Conservation (phyloP, 2,888 invertebrate genomes). For the Tillus elongatus region DNA sequence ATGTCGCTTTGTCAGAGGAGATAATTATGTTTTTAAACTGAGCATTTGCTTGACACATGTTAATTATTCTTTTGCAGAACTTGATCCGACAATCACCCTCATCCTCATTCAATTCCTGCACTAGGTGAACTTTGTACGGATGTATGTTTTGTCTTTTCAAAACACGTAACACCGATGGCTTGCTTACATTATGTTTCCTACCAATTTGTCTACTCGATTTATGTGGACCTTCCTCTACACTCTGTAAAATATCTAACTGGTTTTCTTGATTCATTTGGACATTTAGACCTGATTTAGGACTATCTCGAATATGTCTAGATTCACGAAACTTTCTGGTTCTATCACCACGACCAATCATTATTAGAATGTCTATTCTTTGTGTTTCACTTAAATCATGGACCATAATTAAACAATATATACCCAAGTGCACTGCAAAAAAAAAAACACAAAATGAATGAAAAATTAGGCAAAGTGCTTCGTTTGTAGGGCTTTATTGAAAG, state of each 20-base stretch:
- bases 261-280: not conserved
- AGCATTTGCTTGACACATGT: too few relatives aligned
- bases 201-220: conserved; percentile 2
- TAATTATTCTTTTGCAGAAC: too few relatives aligned
- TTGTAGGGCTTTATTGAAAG: not conserved
- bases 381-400: conserved; percentile 1
- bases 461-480: too few relatives aligned
- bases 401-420: not conserved
- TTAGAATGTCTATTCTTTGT: conserved; percentile 1
- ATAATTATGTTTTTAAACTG: too few relatives aligned
- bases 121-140: not conserved
- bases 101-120: conserved; percentile 2
- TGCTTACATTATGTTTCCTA: conserved; percentile 1
- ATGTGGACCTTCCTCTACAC: conserved; percentile 1
- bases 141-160: not conserved
- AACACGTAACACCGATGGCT: not conserved
- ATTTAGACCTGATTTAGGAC: conserved; percentile 1
- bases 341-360: not conserved
- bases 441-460: not conserved
- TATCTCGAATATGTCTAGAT: not conserved
- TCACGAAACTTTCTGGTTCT: not conserved
- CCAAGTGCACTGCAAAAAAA: not conserved
- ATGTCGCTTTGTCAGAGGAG: too few relatives aligned
- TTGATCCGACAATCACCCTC: too few relatives aligned
- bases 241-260: not conserved